A percentile compares a stretch with the other conserved stretches of the same genome.
Evolutionary conservation across 2,113 vertebrate genomes (phyloP).

Genomic region (Formicarius rufipectus): DNA sequence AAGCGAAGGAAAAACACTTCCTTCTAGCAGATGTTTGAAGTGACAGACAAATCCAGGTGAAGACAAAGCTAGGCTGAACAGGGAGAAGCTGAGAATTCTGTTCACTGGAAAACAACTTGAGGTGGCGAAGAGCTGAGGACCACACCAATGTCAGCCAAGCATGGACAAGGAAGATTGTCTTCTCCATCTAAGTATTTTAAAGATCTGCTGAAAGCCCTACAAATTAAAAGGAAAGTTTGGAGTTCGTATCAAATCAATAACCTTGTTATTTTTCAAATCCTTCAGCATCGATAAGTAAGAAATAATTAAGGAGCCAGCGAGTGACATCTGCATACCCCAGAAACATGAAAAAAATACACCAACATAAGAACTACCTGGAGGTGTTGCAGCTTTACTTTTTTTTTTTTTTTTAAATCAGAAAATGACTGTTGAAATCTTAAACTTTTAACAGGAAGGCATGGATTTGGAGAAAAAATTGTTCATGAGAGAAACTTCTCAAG

Average conservation of each 20-base stretch:
- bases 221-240: not conserved
- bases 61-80: not conserved
- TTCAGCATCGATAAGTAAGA: not conserved
- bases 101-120: not conserved
- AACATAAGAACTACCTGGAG: not conserved
- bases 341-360: not conserved
- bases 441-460: not conserved
- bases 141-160: not conserved
- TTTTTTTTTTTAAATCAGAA: not conserved
- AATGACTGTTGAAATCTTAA: not conserved
- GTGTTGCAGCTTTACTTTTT: not conserved
- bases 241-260: not conserved
- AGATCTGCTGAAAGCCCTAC: not conserved
- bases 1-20: not conserved
- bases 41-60: not conserved
- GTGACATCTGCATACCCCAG: not conserved
- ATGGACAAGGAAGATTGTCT: not conserved
- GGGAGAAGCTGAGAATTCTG: not conserved
- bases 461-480: not conserved
- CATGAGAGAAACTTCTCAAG: not conserved
- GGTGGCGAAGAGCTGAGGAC: fast-evolving
- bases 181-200: not conserved
- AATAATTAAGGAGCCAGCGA: not conserved
- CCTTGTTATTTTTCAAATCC: not conserved
- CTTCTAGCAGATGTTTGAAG: not conserved